Evolutionary conservation across 1,140 invertebrate species (phyloP), one percentile per base, ranked within the genome.

Genomic region (Physella acuta): DNA sequence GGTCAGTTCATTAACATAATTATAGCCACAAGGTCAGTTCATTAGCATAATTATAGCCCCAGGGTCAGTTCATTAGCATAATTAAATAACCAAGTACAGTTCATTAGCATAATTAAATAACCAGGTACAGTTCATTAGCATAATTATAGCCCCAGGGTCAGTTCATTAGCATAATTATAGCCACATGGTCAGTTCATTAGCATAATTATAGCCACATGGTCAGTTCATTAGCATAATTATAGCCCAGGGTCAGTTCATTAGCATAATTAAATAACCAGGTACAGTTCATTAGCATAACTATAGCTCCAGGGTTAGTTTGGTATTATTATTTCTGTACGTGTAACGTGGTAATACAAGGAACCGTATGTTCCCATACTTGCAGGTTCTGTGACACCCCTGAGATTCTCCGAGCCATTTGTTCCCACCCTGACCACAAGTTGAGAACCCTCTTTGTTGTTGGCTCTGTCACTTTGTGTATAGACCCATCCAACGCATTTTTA

Each of bases 381-480:
- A 82, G 80, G 61, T 81, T 74, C 55, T 73, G 76, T 59, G 77
- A 81, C 72, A 75, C 77, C 39, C 65, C 76, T 26, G 75, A 76
- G 68, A 77, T 81, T 11, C 55, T 81, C 2, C 52, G 75, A 49
- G 75, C 73, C 24, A 74, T 82, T 39, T 28, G 61, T 3, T 73
- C 66, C 70, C 79, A 81, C 49, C 76, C 77, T 37, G 78, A 82
- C 39, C 61, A 69, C 37, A 75, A 76, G 24, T 71, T 81, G 3
- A 70, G 74, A 44, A 65, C 60, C 2, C 24, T 56, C 24, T 73
- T 44, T 71, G 16, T 76, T 71, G 11, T 67, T 80, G 81, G 82
- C 70, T 74, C 81, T 68, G 76, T 83, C 11, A 81, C 81, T 16
- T 68, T 75, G 0, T 83, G 82, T 71, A 75, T 83, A 20, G 82